A percentile compares a stretch with the other conserved stretches of the same genome.
These are phyloP conservation scores for Xestia ashworthii DNA, from an alignment of 2,888 invertebrate genomes.

Conservation along the genomic window DNA sequence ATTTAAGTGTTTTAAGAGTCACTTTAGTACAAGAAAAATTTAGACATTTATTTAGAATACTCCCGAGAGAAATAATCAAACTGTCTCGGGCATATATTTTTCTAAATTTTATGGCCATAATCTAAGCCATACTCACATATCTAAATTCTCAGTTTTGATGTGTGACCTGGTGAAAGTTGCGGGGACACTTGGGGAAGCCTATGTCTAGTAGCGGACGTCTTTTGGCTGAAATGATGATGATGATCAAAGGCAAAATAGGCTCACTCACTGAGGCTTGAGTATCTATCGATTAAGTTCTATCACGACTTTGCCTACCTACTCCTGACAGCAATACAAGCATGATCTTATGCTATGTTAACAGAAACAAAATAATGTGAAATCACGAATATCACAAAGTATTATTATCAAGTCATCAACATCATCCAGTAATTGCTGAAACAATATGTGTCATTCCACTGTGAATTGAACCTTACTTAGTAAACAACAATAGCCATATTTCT, in stretches of 20 bases:
- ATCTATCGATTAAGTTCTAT: not conserved
- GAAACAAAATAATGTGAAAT: not conserved
- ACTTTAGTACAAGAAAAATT: too few species aligned
- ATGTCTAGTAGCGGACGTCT: too few species aligned
- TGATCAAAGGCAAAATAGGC: not conserved
- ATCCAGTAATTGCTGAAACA: not conserved
- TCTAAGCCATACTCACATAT: too few species aligned
- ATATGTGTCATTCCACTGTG: not conserved
- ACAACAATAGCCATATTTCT: not conserved
- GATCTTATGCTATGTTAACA: not conserved
- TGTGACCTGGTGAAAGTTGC: too few species aligned
- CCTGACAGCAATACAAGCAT: not conserved
- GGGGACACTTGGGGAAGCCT: too few species aligned
- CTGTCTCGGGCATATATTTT: too few species aligned
- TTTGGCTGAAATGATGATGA: too few species aligned
- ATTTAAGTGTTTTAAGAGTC: too few species aligned
- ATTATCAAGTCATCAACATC: not conserved
- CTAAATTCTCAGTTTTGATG: too few species aligned
- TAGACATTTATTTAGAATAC: too few species aligned
- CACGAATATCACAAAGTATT: not conserved
- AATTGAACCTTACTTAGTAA: not conserved
- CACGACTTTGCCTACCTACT: not conserved
- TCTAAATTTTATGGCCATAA: too few species aligned
- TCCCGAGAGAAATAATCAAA: too few species aligned
- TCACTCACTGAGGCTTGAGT: not conserved